A percentile compares a stretch with the other conserved stretches of the same genome.
Evolutionary conservation across 2,797 vertebrate species (phyloP).

Genomic region (Artibeus lituratus): DNA sequence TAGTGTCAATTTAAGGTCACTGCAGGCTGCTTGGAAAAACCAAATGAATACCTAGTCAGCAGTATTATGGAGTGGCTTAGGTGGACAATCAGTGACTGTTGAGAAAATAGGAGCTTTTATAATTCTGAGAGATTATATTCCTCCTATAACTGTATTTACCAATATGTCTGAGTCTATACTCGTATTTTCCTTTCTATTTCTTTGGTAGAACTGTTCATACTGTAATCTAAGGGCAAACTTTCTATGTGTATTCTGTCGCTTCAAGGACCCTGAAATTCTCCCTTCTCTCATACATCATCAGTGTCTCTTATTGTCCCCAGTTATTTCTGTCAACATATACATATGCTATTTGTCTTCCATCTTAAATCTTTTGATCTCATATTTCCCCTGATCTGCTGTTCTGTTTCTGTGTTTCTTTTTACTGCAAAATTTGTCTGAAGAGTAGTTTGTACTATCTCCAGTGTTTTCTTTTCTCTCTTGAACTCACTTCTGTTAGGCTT

Average conservation of each 20-base stretch:
- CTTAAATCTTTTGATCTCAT: background rate
- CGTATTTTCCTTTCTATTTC: background rate
- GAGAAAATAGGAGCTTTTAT: background rate
- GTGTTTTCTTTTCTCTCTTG: background rate
- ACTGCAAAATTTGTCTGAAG: background rate
- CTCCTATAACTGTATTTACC: background rate
- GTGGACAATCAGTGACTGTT: background rate
- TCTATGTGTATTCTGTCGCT: background rate
- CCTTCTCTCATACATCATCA: background rate
- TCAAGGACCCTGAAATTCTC: background rate
- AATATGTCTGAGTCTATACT: background rate
- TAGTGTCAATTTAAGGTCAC: background rate
- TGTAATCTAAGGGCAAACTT: background rate
- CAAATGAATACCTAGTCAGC: background rate
- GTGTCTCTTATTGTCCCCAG: background rate
- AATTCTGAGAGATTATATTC: background rate
- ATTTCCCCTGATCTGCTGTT: conserved; percentile 2
- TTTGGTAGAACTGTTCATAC: conserved; percentile 10
- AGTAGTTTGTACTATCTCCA: background rate
- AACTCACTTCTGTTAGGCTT: background rate
- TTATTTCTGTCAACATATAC: background rate
- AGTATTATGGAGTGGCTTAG: background rate
- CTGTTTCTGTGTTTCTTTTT: background rate
- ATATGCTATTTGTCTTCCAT: background rate
- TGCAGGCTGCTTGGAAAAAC: background rate